Conservation (phyloP, 2,888 invertebrate genomes). For the Diloba caeruleocephala region DNA sequence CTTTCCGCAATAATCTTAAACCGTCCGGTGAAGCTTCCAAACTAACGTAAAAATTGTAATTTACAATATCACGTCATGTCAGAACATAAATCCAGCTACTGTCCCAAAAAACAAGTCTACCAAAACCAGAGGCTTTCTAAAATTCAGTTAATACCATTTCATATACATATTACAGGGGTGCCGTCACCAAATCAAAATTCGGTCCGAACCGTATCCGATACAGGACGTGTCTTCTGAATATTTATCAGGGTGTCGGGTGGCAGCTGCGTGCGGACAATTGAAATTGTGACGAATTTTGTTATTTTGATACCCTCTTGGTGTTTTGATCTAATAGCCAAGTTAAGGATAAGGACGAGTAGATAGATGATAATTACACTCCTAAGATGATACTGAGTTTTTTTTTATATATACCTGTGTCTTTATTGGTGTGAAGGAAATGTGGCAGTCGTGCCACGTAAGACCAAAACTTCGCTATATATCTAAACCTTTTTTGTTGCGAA, state of each 20-base stretch:
- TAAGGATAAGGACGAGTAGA: background rate
- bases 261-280: constrained; percentile 61
- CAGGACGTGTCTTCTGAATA: constrained; percentile 66
- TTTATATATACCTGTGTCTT: background rate
- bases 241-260: constrained; percentile 61
- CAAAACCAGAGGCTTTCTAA: constrained; percentile 36
- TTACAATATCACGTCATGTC: background rate
- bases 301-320: constrained; percentile 39
- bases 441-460: background rate
- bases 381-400: too few species aligned
- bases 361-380: background rate
- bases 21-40: too few species aligned
- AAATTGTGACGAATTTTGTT: constrained; percentile 58
- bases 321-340: constrained; percentile 37
- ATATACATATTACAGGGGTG: constrained; percentile 50
- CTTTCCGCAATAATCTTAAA: too few species aligned
- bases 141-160: constrained; percentile 53
- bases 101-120: constrained; percentile 4
- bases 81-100: constrained; percentile 8
- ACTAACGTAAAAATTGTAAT: too few species aligned
- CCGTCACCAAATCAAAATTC: constrained; percentile 63
- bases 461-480: background rate
- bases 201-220: constrained; percentile 46
- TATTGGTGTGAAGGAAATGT: background rate
- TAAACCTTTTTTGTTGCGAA: too few species aligned